Base-by-base conservation (phyloP, 2,113 vertebrate species). In the Nycticorax nycticorax region DNA sequence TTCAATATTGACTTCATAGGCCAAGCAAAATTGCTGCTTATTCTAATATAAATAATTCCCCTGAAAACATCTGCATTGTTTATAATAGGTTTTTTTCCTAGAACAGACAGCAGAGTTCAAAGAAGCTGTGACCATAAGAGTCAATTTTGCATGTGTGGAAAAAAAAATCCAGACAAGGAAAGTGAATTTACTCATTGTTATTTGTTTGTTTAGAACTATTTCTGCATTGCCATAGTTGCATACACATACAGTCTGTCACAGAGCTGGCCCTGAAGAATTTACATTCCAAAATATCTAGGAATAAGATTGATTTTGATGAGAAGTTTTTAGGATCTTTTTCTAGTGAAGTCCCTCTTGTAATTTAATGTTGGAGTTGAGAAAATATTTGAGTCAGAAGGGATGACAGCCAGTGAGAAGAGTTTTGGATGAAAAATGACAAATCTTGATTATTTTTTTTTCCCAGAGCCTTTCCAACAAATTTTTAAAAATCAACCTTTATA, bases 11-110 rank as follows among this genome's bases (percentile, higher is more conserved):
- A 84, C 60, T 94, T 91, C 68, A 78, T 81, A 92, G 84, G 84
- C 89, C 80, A 95, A 75, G 43, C 77, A 87, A 96, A 96, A 96
- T 92, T 95, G 73, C 66, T 94, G 60, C 52, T 89, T 94, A 75
- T 91, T 95, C 47, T 89, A 87, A 89, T 41, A 80, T 91, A 89
- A 94, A 52, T 93, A 85, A 87, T 96, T 94, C 73, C 80, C 73
- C 73, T 89, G 80, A 64, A 95, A 75, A 60, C 56, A 75, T 94
- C 80, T 87, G 28, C 23, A 43, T 43, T 91, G 68, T 81, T 93
- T 75, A 71, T 81, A 59, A 71, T 50, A 63, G 23, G 11, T 59
- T 59, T 85, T 85, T 88, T 95, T 89, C 52, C 64, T 93, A 69
- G 12, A 86, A 20, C 64, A 77, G 82, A 37, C 63, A 80, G 64